phyloP scores from a whole-genome alignment of 2,797 vertebrate genomes.

The Liasis olivaceus region DNA sequence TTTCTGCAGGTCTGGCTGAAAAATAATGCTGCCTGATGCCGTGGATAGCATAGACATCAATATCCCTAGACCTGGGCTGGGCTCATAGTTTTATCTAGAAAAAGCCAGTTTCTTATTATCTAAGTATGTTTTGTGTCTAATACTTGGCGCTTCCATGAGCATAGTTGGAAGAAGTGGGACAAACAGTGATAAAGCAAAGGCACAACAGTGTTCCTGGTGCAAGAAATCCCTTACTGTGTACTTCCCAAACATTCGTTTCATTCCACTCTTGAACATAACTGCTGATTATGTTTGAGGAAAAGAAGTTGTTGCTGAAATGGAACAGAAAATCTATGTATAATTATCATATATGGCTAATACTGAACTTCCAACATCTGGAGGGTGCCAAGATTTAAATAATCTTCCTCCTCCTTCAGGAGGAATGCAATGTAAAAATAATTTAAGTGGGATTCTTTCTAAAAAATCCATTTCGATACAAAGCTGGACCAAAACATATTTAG shows the following conservation, averaged over 20 bases:
- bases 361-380: neutral
- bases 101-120: neutral
- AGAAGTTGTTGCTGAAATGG: neutral
- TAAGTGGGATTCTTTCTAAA: neutral
- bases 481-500: neutral
- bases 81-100: neutral
- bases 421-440: neutral
- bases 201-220: neutral
- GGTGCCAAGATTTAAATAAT: neutral
- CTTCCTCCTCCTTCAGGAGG: neutral
- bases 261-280: neutral
- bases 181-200: neutral
- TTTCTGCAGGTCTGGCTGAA: neutral
- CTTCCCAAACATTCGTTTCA: neutral
- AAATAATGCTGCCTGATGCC: neutral
- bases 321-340: neutral
- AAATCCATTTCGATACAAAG: neutral
- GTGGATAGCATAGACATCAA: neutral
- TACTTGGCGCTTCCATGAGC: neutral
- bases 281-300: neutral
- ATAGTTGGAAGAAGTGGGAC: neutral
- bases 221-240: neutral
- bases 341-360: neutral
- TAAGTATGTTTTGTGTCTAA: neutral
- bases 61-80: neutral